Percentiles rank a stretch among this genome's conserved stretches.
phyloP scores from a whole-genome alignment of 2,888 invertebrate species.

The Cyaniris semiargus region DNA sequence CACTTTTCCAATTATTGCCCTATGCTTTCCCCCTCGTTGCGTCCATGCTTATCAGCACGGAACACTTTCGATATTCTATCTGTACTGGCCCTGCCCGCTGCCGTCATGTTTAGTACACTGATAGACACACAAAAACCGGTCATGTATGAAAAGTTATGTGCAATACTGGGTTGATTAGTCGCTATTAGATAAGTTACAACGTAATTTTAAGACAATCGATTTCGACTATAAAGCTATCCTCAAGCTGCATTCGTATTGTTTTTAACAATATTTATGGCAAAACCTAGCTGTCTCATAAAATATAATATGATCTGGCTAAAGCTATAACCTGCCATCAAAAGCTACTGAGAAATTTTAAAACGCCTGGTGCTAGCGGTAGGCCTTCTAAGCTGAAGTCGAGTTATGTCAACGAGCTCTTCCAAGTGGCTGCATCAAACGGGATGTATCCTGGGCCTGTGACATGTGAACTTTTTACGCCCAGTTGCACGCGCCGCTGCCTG shows the following conservation, averaged over 20 bases:
- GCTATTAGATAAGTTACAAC: neutral
- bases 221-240: neutral
- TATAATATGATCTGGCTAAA: neutral
- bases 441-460: constrained; percentile 32
- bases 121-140: neutral
- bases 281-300: neutral
- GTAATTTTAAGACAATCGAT: neutral
- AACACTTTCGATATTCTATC: constrained; percentile 56
- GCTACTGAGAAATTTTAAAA: neutral
- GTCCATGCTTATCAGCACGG: constrained; percentile 53
- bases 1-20: constrained; percentile 48
- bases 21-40: constrained; percentile 54
- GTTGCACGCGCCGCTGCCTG: constrained; percentile 53
- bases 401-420: neutral
- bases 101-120: neutral
- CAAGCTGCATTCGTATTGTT: neutral
- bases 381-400: neutral
- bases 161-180: neutral
- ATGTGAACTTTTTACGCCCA: constrained; percentile 57
- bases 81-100: constrained; percentile 11
- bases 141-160: neutral
- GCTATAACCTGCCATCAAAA: neutral
- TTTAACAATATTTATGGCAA: neutral
- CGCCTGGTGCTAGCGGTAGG: neutral
- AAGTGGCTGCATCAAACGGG: neutral